These are phyloP conservation scores for Musca domestica DNA, from an alignment of 1,140 invertebrate species.

Conservation along the genomic window DNA sequence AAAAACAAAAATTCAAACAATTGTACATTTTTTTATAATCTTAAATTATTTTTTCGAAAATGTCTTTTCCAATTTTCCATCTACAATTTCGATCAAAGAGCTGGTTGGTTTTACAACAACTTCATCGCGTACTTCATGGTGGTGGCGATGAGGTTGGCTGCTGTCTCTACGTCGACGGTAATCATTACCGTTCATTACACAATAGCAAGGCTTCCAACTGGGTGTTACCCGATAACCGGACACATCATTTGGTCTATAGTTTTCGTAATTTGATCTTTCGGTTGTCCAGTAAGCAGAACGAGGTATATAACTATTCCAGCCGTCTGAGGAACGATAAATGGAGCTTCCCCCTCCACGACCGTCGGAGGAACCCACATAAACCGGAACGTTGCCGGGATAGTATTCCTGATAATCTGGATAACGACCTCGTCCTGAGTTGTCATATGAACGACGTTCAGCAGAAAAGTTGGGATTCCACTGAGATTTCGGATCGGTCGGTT, in stretches of 20 bases:
- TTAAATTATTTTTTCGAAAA: conserved; percentile 37
- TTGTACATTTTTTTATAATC: background rate
- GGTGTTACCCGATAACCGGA: conserved; percentile 32
- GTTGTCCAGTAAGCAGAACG: conserved; percentile 43
- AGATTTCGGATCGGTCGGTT: conserved; percentile 41
- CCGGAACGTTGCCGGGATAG: conserved; percentile 25
- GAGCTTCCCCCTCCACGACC: conserved; percentile 16
- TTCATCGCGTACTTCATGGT: background rate
- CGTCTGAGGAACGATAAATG: conserved; percentile 37
- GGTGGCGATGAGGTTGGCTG: conserved; percentile 7
- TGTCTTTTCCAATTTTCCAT: conserved; percentile 45
- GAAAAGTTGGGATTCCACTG: conserved; percentile 49
- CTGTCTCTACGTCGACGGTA: conserved; percentile 38
- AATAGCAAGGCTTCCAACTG: conserved; percentile 51
- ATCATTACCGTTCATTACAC: conserved; percentile 38
- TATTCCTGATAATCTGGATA: conserved; percentile 24
- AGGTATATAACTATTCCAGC: conserved; percentile 48
- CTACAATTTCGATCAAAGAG: conserved; percentile 33
- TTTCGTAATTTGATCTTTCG: conserved; percentile 31
- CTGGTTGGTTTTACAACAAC: conserved; percentile 19
- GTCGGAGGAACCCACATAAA: conserved; percentile 16
- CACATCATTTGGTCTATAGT: conserved; percentile 25
- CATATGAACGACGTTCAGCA: conserved; percentile 35
- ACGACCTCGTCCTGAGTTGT: conserved; percentile 8
- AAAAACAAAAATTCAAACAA: too few species aligned